phyloP scores from a whole-genome alignment of 2,888 invertebrate species.

The Poecilus cupreus region DNA sequence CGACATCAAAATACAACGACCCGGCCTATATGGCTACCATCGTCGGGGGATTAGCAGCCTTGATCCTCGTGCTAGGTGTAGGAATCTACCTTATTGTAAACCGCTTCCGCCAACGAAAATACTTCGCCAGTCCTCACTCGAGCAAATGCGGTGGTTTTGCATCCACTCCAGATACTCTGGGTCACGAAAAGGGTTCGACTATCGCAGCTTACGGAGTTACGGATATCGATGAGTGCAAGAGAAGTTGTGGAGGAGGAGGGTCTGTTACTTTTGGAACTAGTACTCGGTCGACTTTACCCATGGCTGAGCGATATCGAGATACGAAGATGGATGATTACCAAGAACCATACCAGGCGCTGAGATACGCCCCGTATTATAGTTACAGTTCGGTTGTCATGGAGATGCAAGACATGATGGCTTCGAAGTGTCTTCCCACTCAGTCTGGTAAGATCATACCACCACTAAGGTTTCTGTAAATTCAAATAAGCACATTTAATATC shows the following conservation, averaged over 20 bases:
- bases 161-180: conserved; percentile 66
- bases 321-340: conserved; percentile 84
- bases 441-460: conserved; percentile 65
- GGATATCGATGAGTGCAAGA: conserved; percentile 77
- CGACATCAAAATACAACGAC: conserved; percentile 81
- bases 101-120: conserved; percentile 82
- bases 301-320: conserved; percentile 75
- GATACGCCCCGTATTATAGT: conserved; percentile 85
- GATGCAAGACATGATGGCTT: conserved; percentile 81
- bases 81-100: conserved; percentile 84
- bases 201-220: conserved; percentile 77
- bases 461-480: no score
- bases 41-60: conserved; percentile 84
- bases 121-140: conserved; percentile 82
- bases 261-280: conserved; percentile 71
- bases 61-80: conserved; percentile 82
- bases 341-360: conserved; percentile 86
- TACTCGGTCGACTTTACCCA: conserved; percentile 74
- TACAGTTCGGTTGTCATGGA: conserved; percentile 85
- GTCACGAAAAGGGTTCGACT: conserved; percentile 70
- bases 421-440: conserved; percentile 70
- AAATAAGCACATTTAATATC: no score
- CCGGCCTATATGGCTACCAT: conserved; percentile 85
- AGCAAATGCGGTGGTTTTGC: conserved; percentile 75
- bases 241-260: conserved; percentile 71